Conservation (phyloP, 30 jellyfish, hydroid and myxozoan species). For the Catostylus mosaicus region DNA sequence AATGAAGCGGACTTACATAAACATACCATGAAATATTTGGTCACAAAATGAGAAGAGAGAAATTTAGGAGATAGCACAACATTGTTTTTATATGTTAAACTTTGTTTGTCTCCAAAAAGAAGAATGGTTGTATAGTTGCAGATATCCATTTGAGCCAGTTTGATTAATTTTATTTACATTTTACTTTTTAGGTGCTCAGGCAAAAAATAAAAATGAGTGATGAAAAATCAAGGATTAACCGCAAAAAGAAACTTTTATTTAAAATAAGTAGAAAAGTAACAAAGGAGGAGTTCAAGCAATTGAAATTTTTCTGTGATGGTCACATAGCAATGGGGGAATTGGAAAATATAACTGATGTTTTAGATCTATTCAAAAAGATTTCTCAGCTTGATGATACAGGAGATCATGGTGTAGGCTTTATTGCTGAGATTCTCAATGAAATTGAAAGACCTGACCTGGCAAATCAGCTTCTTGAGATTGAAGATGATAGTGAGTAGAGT, state of each 20-base stretch:
- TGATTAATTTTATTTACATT: background rate
- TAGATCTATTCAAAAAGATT: constrained; percentile 17
- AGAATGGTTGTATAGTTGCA: too few relatives aligned
- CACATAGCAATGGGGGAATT: constrained; percentile 14
- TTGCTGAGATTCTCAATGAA: constrained; percentile 3
- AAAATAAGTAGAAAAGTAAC: constrained; percentile 17
- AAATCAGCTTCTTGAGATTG: constrained; percentile 16
- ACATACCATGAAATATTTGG: too few relatives aligned
- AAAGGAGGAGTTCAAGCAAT: background rate
- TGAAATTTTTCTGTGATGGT: constrained; percentile 24
- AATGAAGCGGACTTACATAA: too few relatives aligned
- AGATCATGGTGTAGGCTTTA: constrained; percentile 1
- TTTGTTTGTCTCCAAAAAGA: too few relatives aligned
- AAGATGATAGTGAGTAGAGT: constrained; percentile 7
- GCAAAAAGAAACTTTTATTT: background rate
- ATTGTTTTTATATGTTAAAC: too few relatives aligned
- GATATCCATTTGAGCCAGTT: too few relatives aligned
- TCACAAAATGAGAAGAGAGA: too few relatives aligned
- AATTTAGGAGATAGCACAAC: too few relatives aligned
- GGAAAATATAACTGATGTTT: background rate
- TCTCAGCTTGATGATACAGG: constrained; percentile 33
- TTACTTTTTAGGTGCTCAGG: background rate
- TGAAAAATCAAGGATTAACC: background rate
- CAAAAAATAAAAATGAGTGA: background rate
- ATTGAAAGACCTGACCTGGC: constrained; percentile 25